Evolutionary conservation across 2,797 vertebrate genomes (phyloP).

Genomic region (Sarcoramphus papa): DNA sequence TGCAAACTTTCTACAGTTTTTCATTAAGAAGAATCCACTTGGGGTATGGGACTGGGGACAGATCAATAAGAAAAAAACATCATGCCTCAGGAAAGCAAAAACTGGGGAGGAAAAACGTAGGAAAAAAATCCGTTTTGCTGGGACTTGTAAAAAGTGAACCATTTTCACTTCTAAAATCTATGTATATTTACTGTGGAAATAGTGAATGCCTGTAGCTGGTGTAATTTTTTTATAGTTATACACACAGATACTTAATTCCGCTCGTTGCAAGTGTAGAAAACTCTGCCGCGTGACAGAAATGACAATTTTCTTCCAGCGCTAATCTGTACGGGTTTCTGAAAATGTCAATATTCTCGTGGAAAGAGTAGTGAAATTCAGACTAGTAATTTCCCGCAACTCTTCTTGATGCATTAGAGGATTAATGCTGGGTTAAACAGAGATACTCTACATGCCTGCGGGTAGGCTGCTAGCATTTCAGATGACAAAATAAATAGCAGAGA

Average conservation of each 20-base stretch:
- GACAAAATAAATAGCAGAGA: background rate
- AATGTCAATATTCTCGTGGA: background rate
- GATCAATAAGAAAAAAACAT: background rate
- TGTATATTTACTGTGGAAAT: background rate
- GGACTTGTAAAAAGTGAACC: background rate
- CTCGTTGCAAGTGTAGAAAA: background rate
- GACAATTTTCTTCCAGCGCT: background rate
- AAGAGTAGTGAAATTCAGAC: background rate
- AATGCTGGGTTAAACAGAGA: rapidly evolving
- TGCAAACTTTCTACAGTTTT: background rate
- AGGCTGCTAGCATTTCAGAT: background rate
- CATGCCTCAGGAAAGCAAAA: background rate
- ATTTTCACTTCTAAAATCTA: background rate
- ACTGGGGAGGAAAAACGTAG: background rate
- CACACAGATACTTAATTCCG: background rate
- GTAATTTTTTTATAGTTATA: background rate
- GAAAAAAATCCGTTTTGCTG: background rate
- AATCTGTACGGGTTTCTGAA: too few relatives aligned
- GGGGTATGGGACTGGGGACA: background rate
- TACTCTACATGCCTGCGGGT: rapidly evolving
- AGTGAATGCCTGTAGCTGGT: background rate
- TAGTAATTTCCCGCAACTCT: rapidly evolving
- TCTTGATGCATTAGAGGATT: rapidly evolving
- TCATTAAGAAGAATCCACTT: background rate
- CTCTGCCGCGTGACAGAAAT: background rate